Percentiles rank a stretch among this genome's conserved stretches.
Evolutionary conservation across 2,113 vertebrate genomes (phyloP).

Genomic region (Notarius quadriscutis): DNA sequence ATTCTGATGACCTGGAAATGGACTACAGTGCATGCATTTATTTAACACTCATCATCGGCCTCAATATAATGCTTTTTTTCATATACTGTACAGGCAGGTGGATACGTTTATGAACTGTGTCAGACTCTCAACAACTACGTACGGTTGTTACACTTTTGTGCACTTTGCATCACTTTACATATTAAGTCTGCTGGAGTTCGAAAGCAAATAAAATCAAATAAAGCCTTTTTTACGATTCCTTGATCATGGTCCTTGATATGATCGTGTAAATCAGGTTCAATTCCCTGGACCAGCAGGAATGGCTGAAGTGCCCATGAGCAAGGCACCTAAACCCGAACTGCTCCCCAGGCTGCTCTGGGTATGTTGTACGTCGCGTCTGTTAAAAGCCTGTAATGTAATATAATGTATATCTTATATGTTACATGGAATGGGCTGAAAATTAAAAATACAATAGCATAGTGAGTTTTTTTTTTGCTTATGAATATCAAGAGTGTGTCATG

Average conservation of each 20-base stretch:
- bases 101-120: neutral
- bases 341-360: too few relatives aligned
- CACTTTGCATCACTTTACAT: neutral
- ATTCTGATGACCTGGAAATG: conserved; percentile 1
- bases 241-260: neutral
- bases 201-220: neutral
- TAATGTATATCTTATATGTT: neutral
- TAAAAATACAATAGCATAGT: neutral
- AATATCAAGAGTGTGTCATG: neutral
- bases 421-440: neutral
- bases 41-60: neutral
- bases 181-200: neutral
- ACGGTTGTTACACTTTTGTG: neutral
- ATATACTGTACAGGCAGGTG: neutral
- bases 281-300: too few relatives aligned
- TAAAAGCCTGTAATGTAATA: too few relatives aligned
- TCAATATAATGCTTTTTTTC: neutral
- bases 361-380: too few relatives aligned
- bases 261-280: neutral
- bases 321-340: too few relatives aligned
- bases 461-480: neutral
- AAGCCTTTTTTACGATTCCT: neutral
- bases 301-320: too few relatives aligned
- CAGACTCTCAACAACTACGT: neutral
- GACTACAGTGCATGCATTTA: neutral